A percentile compares a stretch with the other conserved stretches of the same genome.
Conservation (phyloP, 2,888 invertebrate genomes). For the Bhutanitis thaidina region DNA sequence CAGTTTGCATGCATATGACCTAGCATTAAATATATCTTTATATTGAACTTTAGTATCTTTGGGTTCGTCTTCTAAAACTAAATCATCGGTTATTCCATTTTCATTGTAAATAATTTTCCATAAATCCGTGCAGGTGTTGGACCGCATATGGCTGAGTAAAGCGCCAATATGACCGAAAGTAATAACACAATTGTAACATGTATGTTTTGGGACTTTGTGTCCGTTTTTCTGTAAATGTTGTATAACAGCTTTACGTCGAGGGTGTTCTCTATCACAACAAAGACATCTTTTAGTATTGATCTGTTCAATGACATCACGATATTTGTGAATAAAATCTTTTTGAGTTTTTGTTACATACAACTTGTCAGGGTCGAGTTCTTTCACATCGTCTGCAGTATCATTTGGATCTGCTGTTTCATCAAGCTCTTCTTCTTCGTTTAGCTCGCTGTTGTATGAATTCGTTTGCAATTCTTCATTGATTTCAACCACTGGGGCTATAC, state of each 20-base stretch:
- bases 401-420: slow-evolving; percentile 46
- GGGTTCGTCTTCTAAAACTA: slow-evolving; percentile 64
- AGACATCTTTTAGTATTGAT: slow-evolving; percentile 72
- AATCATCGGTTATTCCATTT: slow-evolving; percentile 69
- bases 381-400: slow-evolving; percentile 48
- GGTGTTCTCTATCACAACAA: slow-evolving; percentile 70
- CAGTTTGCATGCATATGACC: slow-evolving; percentile 72
- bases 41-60: slow-evolving; percentile 61
- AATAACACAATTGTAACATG: slow-evolving; percentile 82
- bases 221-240: slow-evolving; percentile 77
- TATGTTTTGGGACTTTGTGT: slow-evolving; percentile 80
- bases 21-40: slow-evolving; percentile 74
- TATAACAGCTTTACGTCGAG: slow-evolving; percentile 73
- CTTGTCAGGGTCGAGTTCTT: slow-evolving; percentile 61
- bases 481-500: slow-evolving; percentile 59
- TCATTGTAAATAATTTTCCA: slow-evolving; percentile 76
- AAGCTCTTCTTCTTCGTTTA: slow-evolving; percentile 50
- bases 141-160: slow-evolving; percentile 73
- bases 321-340: slow-evolving; percentile 65
- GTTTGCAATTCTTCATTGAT: slow-evolving; percentile 70
- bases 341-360: slow-evolving; percentile 66
- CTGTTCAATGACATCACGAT: slow-evolving; percentile 69
- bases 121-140: slow-evolving; percentile 68
- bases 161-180: slow-evolving; percentile 78
- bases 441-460: slow-evolving; percentile 56